Conservation (phyloP, 2,113 vertebrate species). For the Elgaria multicarinata region DNA sequence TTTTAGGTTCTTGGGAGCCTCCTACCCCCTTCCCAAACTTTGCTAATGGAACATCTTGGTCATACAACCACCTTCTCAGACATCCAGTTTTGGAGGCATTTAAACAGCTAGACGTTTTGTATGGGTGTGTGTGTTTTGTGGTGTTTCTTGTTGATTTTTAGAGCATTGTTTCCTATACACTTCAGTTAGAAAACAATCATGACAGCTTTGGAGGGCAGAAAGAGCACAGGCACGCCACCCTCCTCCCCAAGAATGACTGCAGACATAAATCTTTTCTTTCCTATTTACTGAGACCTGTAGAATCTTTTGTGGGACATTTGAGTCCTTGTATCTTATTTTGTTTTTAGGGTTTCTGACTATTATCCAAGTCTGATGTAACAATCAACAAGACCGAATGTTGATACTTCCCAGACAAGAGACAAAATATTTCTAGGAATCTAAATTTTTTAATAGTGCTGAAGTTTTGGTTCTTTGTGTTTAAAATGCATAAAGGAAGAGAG, state of each 20-base stretch:
- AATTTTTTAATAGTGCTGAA: background rate
- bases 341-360: background rate
- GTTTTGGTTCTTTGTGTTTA: background rate
- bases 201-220: background rate
- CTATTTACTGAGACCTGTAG: background rate
- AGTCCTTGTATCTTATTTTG: background rate
- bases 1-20: background rate
- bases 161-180: background rate
- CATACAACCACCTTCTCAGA: background rate
- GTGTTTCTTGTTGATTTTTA: background rate
- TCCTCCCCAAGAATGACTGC: background rate
- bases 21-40: no score
- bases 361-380: background rate
- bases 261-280: background rate
- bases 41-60: background rate
- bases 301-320: background rate
- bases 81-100: fast-evolving
- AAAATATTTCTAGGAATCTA: background rate
- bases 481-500: background rate
- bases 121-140: background rate
- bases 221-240: fast-evolving
- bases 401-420: background rate
- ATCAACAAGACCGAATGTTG: background rate
- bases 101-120: background rate
- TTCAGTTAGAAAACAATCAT: background rate